Evolutionary conservation across 30 jellyfish, hydroid and myxozoan genomes (phyloP).

Genomic region (Nemopilema nomurai): DNA sequence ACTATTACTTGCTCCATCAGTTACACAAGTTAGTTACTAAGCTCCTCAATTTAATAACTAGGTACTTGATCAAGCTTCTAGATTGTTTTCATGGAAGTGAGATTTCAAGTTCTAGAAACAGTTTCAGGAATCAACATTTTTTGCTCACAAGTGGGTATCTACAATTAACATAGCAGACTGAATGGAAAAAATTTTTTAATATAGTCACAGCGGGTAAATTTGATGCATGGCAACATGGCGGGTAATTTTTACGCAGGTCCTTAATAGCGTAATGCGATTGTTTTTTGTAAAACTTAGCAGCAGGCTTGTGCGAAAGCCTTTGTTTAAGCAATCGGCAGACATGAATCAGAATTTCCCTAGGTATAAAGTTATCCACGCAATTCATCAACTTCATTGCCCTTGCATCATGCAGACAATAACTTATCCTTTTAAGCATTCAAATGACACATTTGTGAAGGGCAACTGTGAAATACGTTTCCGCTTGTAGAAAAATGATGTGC

Average conservation of each 20-base stretch:
- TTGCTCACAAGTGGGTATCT: no score
- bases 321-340: not conserved
- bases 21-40: no score
- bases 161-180: no score
- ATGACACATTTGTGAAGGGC: not conserved
- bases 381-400: not conserved
- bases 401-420: constrained; percentile 10
- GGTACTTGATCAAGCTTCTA: no score
- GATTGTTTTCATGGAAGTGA: no score
- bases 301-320: not conserved
- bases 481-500: not conserved
- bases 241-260: not conserved
- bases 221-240: not conserved
- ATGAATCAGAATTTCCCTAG: not conserved
- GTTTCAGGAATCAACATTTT: no score
- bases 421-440: constrained; percentile 11
- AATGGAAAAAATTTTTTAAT: no score
- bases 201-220: not conserved
- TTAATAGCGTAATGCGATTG: not conserved
- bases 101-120: no score
- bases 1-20: no score
- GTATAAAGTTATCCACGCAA: not conserved
- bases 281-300: not conserved
- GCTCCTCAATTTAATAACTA: no score
- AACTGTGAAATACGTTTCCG: not conserved